Base-by-base conservation (phyloP, 23 tunicate species). In the Diplosoma virens region DNA sequence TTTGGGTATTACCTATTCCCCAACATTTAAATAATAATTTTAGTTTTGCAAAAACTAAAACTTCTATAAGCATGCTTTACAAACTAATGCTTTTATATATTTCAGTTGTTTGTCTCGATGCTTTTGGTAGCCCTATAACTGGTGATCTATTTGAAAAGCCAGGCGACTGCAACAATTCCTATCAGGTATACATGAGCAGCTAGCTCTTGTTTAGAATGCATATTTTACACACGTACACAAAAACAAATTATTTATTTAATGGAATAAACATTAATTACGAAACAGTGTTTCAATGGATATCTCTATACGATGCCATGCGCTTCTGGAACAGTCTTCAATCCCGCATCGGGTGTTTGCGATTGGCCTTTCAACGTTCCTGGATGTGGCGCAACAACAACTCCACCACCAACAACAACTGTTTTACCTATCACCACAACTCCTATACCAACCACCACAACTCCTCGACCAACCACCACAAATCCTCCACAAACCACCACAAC, bases 321-420 rank as follows among this genome's bases (percentile, higher is more conserved):
- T 3, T 47, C 74, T 65, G 83, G 74, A 35, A 59, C 67, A 26
- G 77, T 56, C 7, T 80, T 67, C 56, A 80, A 80, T 32, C 77
- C 85, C 24, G 85, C 58, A 18, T 48, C 32, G 17, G 73, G 78
- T 9, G 87, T 82, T 16, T 82, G 87, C 48, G 87, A 82, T 55
- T 63, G 75, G 74, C 81, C 81, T 27, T 74, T 55, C 71, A 82
- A 82, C 32, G 87, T 82, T 20, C 55, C 80, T 33, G 81, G 78
- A 33, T 82, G 87, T 75, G 87, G 87, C 1, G 87, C 63, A 31
- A 33, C 83, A 21, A 41, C 29, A 1, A 22, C n/a, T n/a, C 7
- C 79, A 52, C 56, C 79, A 52, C n/a, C n/a, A n/a, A 59, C 81
- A 22, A 33, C 81, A 60, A 59, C 81, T 23, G 66, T 34, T 2